A percentile compares a stretch with the other conserved stretches of the same genome.
phyloP scores from a whole-genome alignment of 1,140 invertebrate genomes.

The Drosophila ironensis region DNA sequence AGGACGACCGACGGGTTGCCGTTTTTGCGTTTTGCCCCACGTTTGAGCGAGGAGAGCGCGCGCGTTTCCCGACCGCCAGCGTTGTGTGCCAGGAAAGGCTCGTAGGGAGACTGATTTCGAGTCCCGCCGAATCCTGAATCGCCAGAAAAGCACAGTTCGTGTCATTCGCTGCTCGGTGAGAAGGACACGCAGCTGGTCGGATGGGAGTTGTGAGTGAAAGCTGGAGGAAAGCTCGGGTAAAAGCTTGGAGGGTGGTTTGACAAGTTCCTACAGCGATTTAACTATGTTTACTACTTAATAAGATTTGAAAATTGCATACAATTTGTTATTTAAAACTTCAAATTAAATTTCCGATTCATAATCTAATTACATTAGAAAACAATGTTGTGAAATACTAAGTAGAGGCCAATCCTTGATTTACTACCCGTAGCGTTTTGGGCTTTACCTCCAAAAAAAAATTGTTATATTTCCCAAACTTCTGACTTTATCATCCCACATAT shows the following conservation, averaged over 20 bases:
- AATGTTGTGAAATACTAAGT: not conserved
- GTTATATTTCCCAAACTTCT: not conserved
- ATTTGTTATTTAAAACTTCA: too few species aligned
- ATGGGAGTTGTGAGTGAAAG: conserved; percentile 54
- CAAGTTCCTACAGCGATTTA: not conserved
- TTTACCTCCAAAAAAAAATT: too few species aligned
- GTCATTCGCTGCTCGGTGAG: conserved; percentile 4
- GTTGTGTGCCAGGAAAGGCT: conserved; percentile 59
- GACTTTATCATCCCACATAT: too few species aligned
- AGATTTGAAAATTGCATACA: too few species aligned
- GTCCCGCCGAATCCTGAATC: not conserved
- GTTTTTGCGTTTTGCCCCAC: conserved; percentile 65
- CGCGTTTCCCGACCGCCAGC: conserved; percentile 51
- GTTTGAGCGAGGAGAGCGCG: conserved; percentile 41
- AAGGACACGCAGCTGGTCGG: conserved; percentile 31
- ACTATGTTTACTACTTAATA: too few species aligned
- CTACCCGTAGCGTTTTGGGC: too few species aligned
- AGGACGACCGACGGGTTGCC: conserved; percentile 34
- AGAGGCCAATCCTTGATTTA: too few species aligned
- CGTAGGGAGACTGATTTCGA: conserved; percentile 64
- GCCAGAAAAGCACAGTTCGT: conserved; percentile 3
- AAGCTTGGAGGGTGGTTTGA: conserved; percentile 26
- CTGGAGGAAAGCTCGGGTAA: conserved; percentile 38
- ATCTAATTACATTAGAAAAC: too few species aligned
- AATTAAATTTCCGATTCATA: too few species aligned